Evolutionary conservation across 2,888 invertebrate species (phyloP), one percentile per base, ranked within the genome.

Genomic region (Clitarchus hookeri): DNA sequence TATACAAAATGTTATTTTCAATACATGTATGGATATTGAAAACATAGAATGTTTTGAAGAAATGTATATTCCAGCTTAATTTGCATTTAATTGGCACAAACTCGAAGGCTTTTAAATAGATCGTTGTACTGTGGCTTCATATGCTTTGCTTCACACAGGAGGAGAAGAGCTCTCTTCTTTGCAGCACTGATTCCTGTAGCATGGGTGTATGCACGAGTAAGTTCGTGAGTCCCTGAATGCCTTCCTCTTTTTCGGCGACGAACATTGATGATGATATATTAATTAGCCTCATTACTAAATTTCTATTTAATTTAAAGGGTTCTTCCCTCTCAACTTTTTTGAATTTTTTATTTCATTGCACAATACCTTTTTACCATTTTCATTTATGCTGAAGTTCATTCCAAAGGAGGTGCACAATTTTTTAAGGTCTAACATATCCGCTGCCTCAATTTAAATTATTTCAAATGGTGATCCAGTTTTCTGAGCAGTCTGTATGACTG

Each of bases 231-330:
- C 6, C 65, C 65, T 65, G 13, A 65, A 16, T 65, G 65, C 16
- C 65, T 65, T 65, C 65, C 19, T 65, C 65, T 65, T 19, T 65
- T 13, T 65, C 65, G 65, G 19, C 48, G 65, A 65, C 16, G 65
- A 65, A 65, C 65, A 23, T 65, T 65, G 16, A 84, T 84, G 44
- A 84, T 27, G 44, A 19, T 84, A 25, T 26, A 84, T 26, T 84
- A 25, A 84, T 23, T 65, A 65, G 19, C 65, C 77, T 78, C 36
- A 77, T 54, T 78, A 44, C 44, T 85, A 26, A 77, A 78, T 78
- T 27, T 85, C 12, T 85, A 65, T 27, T 85, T 25, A 27, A 26
- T 78, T 85, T 85, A 78, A 25, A 12, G 6, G 11, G 65, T 8
- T 13, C 16, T 78, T 78, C 78, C 78, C 44, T 85, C 78, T 11